Evolutionary conservation across 1,140 invertebrate species (phyloP), one percentile per base, ranked within the genome.

Genomic region (Notospermus geniculatus): DNA sequence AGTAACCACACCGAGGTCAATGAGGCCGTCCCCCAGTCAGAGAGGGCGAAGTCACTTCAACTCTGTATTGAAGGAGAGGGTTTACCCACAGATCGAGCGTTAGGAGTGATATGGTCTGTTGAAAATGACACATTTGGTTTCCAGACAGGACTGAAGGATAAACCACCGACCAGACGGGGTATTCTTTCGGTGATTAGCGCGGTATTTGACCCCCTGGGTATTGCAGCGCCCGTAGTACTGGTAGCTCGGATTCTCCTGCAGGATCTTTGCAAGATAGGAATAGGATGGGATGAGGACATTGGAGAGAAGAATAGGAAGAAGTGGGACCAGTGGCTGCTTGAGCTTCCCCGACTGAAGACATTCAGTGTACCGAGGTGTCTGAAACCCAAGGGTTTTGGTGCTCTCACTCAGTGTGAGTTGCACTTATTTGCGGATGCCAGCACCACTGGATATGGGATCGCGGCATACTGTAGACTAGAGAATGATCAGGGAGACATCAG

Each of bases 231-330:
- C 22, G 41, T 57, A 22, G 29, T 61, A 17, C 32, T 67, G 23
- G 1, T 1, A 7, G 57, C 1, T 17, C 64, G 61, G 22, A 50
- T 27, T 19, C 54, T 67, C 17, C 50, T 67, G 1, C 57, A 67
- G 32, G 27, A 64, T 15, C 1, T 64, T 19, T 63, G 58, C 36
- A n/a, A 29, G 52, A 11, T 22, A 23, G 11, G 4, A n/a, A 1
- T 54, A 0, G 57, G 19, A 25, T 67, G 65, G 65, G 65, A 67
- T 54, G 65, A 64, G 19, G 22, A 32, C 1, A 15, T 67, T 15
- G 36, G 39, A 28, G 57, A 46, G 7, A n/a, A 39, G 0, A 2
- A 54, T 1, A 4, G 2, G 2, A 2, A 15, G 23, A 1, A 7
- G 19, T 68, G 66, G 63, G 15, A 43, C 11, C 2, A 63, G 7